Percentiles rank a stretch among this genome's conserved stretches.
Evolutionary conservation across 2,113 vertebrate species (phyloP).

Genomic region (Corythoichthys intestinalis): DNA sequence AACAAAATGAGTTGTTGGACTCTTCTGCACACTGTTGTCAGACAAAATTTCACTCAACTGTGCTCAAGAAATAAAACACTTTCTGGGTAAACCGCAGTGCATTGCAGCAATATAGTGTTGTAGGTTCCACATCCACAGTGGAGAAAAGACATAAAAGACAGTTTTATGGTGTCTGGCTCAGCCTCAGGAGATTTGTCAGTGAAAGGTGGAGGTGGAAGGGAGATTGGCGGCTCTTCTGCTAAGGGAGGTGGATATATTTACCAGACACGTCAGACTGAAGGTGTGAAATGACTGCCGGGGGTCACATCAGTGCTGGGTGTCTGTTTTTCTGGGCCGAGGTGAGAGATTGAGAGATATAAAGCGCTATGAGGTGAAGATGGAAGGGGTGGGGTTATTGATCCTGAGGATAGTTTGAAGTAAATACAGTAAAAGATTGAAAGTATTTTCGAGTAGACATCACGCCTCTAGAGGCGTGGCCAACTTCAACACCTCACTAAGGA

Average conservation of each 20-base stretch:
- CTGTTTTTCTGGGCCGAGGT: slow-evolving; percentile 34
- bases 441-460: slow-evolving; percentile 19
- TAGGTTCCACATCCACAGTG: slow-evolving; percentile 41
- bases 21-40: slow-evolving; percentile 31
- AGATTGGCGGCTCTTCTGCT: slow-evolving; percentile 13
- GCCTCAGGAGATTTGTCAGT: slow-evolving; percentile 31
- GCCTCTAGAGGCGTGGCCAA: slow-evolving; percentile 19
- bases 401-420: slow-evolving; percentile 35
- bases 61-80: slow-evolving; percentile 10
- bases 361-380: slow-evolving; percentile 23
- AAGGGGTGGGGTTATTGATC: slow-evolving; percentile 48
- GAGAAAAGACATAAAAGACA: slow-evolving; percentile 29
- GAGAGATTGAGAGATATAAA: slow-evolving; percentile 41
- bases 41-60: slow-evolving; percentile 19
- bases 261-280: slow-evolving; percentile 44
- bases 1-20: slow-evolving; percentile 31
- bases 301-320: slow-evolving; percentile 38
- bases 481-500: slow-evolving; percentile 11
- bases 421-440: slow-evolving; percentile 42
- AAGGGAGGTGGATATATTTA: slow-evolving; percentile 46
- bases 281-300: slow-evolving; percentile 51
- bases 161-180: slow-evolving; percentile 37
- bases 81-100: slow-evolving; percentile 20
- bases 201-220: slow-evolving; percentile 6
- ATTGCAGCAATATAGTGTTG: slow-evolving; percentile 12